Evolutionary conservation across 2,888 invertebrate species (phyloP), one percentile per base, ranked within the genome.

Genomic region (Eupithecia inturbata): DNA sequence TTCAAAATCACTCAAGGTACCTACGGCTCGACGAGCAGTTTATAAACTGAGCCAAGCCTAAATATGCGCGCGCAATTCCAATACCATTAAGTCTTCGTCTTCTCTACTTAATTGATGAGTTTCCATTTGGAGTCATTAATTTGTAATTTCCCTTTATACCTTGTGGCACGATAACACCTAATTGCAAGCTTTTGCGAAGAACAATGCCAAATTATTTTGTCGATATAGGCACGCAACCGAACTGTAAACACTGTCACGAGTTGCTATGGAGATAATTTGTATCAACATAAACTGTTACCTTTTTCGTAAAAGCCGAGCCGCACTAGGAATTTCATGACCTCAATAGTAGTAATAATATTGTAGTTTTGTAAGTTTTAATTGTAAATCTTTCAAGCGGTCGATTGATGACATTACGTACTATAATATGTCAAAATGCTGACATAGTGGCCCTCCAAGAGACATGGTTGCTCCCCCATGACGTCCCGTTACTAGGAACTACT

Each of bases 21-120:
- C 16, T 19, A 1, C 73, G 79, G 79, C 81, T 79, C 77, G 80
- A 79, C 81, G 77, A 75, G 71, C 73, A 71, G 72, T 75, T 74
- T 78, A 66, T 72, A 76, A 75, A 77, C 78, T 28, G 57, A 77
- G 80, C 74, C 80, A 79, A 82, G 82, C 82, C 81, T 72, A n/a
- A 74, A 66, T 72, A 79, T 86, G 86, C 86, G 86, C 86, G 86
- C 86, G 86, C 86, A 86, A 75, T 75, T 63, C 73, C 57, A 67
- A 69, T 71, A 70, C 68, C 62, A 67, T 71, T 70, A 63, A 39
- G 62, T 71, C 66, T 66, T 66, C 70, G 62, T 71, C 66, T 66
- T 66, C 72, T 63, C 62, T 70, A n/a, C n/a, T n/a, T n/a, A 68
- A 73, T 73, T 76, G 73, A 76, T 67, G 71, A 64, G 28, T 22